Base-by-base conservation (phyloP, 2,888 invertebrate genomes). In the Sialis lutaria region DNA sequence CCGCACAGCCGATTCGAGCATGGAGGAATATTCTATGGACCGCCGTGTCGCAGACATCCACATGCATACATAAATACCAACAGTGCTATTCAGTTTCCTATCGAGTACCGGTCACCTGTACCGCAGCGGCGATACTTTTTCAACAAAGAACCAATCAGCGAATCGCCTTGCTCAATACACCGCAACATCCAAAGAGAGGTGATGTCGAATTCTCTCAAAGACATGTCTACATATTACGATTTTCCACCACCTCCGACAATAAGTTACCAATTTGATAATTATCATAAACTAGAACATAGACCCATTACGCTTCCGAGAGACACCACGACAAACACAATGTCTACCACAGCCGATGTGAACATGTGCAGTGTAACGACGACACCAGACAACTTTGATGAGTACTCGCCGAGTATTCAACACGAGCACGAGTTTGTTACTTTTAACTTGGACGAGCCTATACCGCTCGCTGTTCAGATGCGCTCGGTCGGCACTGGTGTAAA, bases 351-450 rank as follows among this genome's bases (percentile, higher is more conserved):
- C 12, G 74, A 74, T 55, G 68, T 73, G 34, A 66, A 64, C 52
- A 54, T 56, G 6, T 64, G 64, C 53, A 67, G 66, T 51, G 65
- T 64, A 13, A 56, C 54, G 32, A 30, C 42, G 7, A 43, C 43
- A 4, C 30, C 43, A 6, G 59, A 54, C 33, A 32, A 44, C 6
- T 63, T 62, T 53, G 65, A 74, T 39, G 77, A 76, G 51, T 68
- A 65, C 53, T 74, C 77, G 46, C 74, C 78, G 8, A 64, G 64
- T 49, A 58, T 67, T 49, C 70, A 67, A 41, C 69, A 73, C 44
- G 74, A 76, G 51, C 79, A 78, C 53, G 82, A 82, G 55, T 73
- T 81, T 58, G 78, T 81, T 42, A 79, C 80, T 8, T 82, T 82
- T 58, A 79, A 81, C 55, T 68, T 77, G 47, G 79, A 77, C 35